Evolutionary conservation across 2,888 invertebrate species (phyloP).

Genomic region (Acholoe squamosa): DNA sequence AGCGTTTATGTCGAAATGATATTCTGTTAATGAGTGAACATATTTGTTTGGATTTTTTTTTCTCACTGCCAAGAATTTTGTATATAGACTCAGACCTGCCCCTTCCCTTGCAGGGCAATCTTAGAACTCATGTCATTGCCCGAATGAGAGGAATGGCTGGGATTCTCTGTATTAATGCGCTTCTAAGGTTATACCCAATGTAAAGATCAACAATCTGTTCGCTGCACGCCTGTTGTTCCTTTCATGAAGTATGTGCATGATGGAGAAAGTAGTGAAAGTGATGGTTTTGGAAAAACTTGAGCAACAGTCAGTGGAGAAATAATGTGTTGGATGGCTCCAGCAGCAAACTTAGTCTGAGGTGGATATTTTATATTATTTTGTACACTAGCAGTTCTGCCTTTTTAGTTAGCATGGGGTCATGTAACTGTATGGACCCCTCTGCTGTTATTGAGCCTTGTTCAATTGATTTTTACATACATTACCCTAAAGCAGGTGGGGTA

Average conservation of each 20-base stretch:
- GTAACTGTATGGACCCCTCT: neutral
- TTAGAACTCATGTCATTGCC: neutral
- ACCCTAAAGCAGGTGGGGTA: neutral
- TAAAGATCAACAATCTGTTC: neutral
- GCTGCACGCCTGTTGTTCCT: neutral
- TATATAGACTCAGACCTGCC: neutral
- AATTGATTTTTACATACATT: conserved; percentile 2
- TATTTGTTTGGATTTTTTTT: neutral
- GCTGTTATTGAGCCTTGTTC: conserved; percentile 13
- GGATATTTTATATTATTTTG: conserved; percentile 31
- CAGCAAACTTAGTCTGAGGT: conserved; percentile 29
- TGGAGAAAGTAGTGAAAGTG: conserved; percentile 12
- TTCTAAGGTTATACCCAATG: neutral
- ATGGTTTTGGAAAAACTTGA: neutral
- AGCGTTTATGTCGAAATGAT: neutral
- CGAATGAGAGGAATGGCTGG: neutral
- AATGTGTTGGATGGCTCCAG: neutral
- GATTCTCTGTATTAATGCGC: neutral
- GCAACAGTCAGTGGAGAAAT: neutral
- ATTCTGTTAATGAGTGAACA: neutral
- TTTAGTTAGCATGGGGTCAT: conserved; percentile 2
- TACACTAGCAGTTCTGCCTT: conserved; percentile 23
- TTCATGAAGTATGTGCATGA: neutral
- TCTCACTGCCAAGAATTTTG: conserved; percentile 37
- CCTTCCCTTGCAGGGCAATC: no score